Conservation (phyloP, 1,140 invertebrate genomes). For the Coptotermes formosanus region DNA sequence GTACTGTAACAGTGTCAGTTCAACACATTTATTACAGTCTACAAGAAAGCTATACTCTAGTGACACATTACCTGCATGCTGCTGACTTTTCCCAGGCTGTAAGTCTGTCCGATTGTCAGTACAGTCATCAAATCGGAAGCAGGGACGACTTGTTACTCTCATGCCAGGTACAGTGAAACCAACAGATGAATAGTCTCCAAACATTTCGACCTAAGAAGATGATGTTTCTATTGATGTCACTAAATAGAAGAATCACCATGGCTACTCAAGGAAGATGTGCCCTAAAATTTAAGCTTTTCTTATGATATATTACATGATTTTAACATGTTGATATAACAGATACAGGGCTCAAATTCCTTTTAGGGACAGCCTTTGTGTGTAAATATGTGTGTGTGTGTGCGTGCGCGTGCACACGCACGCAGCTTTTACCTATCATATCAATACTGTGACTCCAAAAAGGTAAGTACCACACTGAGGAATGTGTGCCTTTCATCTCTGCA, state of each 20-base stretch:
- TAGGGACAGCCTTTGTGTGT: too few relatives aligned
- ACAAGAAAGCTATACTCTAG: not conserved
- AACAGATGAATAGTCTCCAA: not conserved
- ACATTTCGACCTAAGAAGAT: slow-evolving; percentile 10
- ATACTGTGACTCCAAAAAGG: too few relatives aligned
- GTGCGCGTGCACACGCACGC: too few relatives aligned
- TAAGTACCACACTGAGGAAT: too few relatives aligned
- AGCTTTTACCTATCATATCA: too few relatives aligned
- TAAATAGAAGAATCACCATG: not conserved
- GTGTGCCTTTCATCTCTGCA: too few relatives aligned
- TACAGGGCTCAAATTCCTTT: too few relatives aligned
- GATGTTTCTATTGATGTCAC: not conserved
- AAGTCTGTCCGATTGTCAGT: slow-evolving; percentile 1
- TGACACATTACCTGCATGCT: slow-evolving; percentile 11
- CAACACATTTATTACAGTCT: slow-evolving; percentile 23
- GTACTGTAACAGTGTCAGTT: slow-evolving; percentile 40
- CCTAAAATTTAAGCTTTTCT: too few relatives aligned
- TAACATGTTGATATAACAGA: too few relatives aligned
- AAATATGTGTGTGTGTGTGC: too few relatives aligned
- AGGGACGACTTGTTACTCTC: not conserved
- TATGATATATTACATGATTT: too few relatives aligned
- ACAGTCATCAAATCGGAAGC: not conserved
- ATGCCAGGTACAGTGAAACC: not conserved
- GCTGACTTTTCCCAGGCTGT: not conserved
- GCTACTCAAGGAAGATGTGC: too few relatives aligned